phyloP scores from a whole-genome alignment of 2,888 invertebrate genomes.

The Actias luna region DNA sequence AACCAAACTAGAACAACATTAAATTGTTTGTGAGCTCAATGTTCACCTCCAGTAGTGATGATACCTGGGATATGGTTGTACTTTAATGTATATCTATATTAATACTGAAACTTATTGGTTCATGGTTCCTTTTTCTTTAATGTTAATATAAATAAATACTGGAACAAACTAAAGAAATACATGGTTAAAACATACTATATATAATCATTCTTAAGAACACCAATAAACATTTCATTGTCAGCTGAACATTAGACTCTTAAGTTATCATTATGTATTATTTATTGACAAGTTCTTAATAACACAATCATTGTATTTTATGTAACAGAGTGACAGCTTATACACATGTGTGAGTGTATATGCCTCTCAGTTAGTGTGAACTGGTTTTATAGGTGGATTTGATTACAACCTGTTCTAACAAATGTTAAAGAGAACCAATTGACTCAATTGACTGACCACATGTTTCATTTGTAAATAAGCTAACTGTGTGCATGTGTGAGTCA shows the following conservation, averaged over 20 bases:
- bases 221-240: too few species aligned
- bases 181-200: too few species aligned
- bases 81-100: neutral
- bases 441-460: conserved; percentile 32
- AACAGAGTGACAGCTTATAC: neutral
- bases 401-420: neutral
- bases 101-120: neutral
- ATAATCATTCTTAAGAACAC: too few species aligned
- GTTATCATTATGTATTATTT: neutral
- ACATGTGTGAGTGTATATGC: neutral
- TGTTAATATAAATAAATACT: too few species aligned
- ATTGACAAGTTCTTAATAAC: neutral
- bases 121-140: neutral
- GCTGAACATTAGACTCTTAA: neutral
- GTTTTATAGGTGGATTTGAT: neutral
- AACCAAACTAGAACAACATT: neutral
- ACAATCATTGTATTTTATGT: neutral
- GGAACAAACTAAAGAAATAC: too few species aligned
- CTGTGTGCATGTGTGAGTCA: neutral
- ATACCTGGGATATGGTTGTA: neutral
- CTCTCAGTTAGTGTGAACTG: neutral
- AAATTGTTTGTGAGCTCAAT: neutral
- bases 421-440: conserved; percentile 30
- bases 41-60: neutral
- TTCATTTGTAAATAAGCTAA: neutral